Percentiles rank a stretch among this genome's conserved stretches.
Conservation (phyloP, 2,797 vertebrate genomes). For the Crocodylus rhombifer region DNA sequence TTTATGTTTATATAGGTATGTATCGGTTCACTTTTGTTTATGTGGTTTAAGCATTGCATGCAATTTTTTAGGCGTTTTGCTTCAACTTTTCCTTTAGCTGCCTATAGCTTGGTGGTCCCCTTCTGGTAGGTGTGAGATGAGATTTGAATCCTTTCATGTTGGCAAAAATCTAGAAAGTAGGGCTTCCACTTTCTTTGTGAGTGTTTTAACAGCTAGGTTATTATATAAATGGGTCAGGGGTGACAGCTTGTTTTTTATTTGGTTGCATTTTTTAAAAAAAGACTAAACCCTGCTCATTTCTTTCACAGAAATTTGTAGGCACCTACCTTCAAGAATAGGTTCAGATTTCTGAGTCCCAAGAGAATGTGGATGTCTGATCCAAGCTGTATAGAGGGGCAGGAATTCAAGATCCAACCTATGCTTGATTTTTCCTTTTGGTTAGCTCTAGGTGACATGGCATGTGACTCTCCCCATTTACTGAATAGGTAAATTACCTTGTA, state of each 20-base stretch:
- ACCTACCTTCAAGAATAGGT: not conserved
- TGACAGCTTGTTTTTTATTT: no score
- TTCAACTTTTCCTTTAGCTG: not conserved
- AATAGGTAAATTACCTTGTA: not conserved
- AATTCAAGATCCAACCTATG: no score
- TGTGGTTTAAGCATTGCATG: not conserved
- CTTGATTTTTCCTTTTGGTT: no score
- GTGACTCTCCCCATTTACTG: not conserved
- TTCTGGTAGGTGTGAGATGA: no score
- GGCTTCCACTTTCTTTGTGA: not conserved
- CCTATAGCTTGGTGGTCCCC: not conserved
- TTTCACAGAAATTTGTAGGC: no score
- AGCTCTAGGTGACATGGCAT: no score
- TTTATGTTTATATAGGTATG: not conserved
- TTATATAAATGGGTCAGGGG: no score
- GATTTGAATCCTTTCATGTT: not conserved
- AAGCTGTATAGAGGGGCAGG: no score
- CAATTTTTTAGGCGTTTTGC: not conserved
- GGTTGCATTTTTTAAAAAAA: no score
- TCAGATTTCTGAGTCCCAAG: not conserved
- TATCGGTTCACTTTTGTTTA: not conserved
- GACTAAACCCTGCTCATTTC: no score
- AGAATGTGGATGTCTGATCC: no score
- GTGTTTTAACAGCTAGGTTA: no score
- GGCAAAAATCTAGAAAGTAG: not conserved